Evolutionary conservation across 2,797 vertebrate genomes (phyloP), one percentile per base, ranked within the genome.

Genomic region (Sebastes kiyomatsui): DNA sequence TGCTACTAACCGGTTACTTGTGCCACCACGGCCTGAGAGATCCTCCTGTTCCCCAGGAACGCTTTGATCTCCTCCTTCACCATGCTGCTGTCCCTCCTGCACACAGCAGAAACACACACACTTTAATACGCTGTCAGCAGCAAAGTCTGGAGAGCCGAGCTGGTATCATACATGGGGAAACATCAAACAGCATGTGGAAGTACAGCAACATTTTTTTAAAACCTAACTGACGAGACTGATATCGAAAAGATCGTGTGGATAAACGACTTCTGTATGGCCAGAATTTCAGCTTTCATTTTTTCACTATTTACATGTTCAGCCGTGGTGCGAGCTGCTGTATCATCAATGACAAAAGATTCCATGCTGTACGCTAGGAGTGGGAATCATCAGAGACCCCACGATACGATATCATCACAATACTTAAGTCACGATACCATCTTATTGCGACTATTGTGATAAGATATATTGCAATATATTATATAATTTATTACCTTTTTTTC

Each of bases 31-130:
- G 98, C 98, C 96, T 99, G 98, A 86, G 98, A 99, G 94, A 99
- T 99, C 88, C 98, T 97, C 91, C 98, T 95, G 94, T 98, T 99
- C 90, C 97, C 97, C 88, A 99, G 96, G 94, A 99, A 99, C 75
- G 97, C 97, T 95, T 99, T 99, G 95, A 99, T 99, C 92, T 99
- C 98, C 93, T 99, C 98, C 91, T 99, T 99, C 85, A 99, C 98
- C 96, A 98, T 93, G 71, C 97, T 97, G 96, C 98, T 98, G 96
- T 99, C 98, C 95, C 98, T 97, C 96, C 98, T 99, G 95, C 81
- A 67, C 20, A 83, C 59, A 86, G 25, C 46, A 79, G 27, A 32
- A 20, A 33, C 5, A 32, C 18, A 30, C 14, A 28, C 38, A 30
- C 72, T 68, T 55, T 12, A n/a, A 54, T 2, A 59, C 58, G 64